These are phyloP conservation scores for Montipora cactus DNA, from an alignment of 64 coral and sea anemone genomes.

Conservation along the genomic window DNA sequence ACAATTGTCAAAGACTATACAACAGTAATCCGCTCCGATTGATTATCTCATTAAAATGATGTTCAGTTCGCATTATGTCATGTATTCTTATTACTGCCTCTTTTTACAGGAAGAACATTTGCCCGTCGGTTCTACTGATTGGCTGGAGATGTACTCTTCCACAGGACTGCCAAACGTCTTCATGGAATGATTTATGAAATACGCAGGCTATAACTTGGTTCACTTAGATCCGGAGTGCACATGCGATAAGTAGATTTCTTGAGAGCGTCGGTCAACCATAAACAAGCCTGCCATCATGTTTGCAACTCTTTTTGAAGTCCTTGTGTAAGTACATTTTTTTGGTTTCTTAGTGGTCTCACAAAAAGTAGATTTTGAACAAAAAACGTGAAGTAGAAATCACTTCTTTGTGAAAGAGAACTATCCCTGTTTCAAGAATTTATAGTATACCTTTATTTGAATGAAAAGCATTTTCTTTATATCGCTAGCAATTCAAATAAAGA, in stretches of 20 bases:
- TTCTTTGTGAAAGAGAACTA: not conserved
- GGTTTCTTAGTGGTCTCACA: not conserved
- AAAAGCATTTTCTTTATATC: too few relatives aligned
- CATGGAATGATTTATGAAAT: constrained; percentile 59
- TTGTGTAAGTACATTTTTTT: constrained; percentile 6
- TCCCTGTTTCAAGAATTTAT: not conserved
- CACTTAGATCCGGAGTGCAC: constrained; percentile 14
- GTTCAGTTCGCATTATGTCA: not conserved
- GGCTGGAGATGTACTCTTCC: constrained; percentile 38
- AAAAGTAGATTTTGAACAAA: not conserved
- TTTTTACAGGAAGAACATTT: constrained; percentile 51
- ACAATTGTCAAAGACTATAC: constrained; percentile 44
- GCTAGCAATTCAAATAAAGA: too few relatives aligned
- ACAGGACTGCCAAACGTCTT: constrained; percentile 56
- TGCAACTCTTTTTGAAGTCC: not conserved
- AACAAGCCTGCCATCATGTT: not conserved
- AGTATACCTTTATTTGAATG: not conserved
- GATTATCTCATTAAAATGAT: constrained; percentile 26
- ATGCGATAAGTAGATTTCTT: constrained; percentile 4
- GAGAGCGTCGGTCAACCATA: constrained; percentile 29
- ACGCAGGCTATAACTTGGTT: constrained; percentile 14
- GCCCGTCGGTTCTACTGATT: constrained; percentile 23
- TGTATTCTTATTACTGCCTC: constrained; percentile 13
- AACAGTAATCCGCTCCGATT: constrained; percentile 22
- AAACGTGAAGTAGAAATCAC: not conserved